phyloP scores from a whole-genome alignment of 2,113 vertebrate species.

The Pseudorectes ferrugineus region DNA sequence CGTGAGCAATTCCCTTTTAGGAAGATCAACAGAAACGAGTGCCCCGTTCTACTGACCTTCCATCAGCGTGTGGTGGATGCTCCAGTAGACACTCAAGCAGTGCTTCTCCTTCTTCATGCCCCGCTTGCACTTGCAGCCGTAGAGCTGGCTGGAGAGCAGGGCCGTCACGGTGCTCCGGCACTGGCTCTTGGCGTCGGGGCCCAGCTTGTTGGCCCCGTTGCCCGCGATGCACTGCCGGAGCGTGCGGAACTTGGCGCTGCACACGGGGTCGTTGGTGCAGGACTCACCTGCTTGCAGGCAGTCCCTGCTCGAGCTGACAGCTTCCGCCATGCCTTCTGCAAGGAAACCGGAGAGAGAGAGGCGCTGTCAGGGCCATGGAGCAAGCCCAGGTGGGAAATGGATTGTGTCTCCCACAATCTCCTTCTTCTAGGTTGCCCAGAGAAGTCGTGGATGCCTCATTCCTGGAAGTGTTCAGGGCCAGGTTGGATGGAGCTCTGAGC shows the following conservation, averaged over 20 bases:
- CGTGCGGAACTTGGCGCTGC: conserved; percentile 89
- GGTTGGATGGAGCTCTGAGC: neutral
- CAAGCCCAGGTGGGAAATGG: rapidly evolving
- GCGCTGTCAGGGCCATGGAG: neutral
- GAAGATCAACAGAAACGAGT: rapidly evolving
- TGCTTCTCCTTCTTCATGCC: conserved; percentile 95
- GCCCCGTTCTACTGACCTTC: conserved; percentile 70
- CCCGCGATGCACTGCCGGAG: conserved; percentile 90
- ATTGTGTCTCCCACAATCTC: neutral
- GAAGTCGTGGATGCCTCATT: rapidly evolving
- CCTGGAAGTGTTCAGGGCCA: neutral
- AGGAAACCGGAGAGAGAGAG: neutral
- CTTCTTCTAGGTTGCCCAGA: rapidly evolving
- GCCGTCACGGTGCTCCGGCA: conserved; percentile 84
- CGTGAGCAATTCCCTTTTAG: rapidly evolving
- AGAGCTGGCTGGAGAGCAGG: conserved; percentile 86
- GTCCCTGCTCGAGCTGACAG: conserved; percentile 72
- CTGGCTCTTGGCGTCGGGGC: conserved; percentile 84
- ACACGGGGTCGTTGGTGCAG: conserved; percentile 84
- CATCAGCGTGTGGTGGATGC: conserved; percentile 87
- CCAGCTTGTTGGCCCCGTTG: conserved; percentile 86
- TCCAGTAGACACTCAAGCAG: conserved; percentile 93
- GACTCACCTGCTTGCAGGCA: conserved; percentile 86
- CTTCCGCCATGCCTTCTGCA: conserved; percentile 25
- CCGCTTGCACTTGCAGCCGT: conserved; percentile 88